Evolutionary conservation across 2,888 invertebrate genomes (phyloP).

Genomic region (Deroplatys truncata): DNA sequence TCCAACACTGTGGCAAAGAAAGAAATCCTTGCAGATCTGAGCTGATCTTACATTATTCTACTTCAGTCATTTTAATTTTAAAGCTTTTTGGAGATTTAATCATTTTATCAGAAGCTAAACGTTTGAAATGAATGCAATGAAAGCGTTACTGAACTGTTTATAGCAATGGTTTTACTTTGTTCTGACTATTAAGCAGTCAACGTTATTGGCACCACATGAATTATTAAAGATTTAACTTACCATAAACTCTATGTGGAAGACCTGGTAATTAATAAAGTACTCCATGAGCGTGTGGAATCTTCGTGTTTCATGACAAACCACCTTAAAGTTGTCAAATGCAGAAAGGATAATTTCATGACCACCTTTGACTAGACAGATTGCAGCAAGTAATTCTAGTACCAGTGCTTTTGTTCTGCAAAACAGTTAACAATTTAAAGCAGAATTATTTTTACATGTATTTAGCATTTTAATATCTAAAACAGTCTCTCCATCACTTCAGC

Average conservation of each 20-base stretch:
- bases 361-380: slow-evolving; percentile 97
- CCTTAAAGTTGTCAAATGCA: slow-evolving; percentile 98
- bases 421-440: not conserved
- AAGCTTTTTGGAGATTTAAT: no score
- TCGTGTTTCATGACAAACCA: slow-evolving; percentile 76
- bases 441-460: not conserved
- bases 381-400: slow-evolving; percentile 93
- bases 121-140: no score
- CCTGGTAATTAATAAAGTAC: slow-evolving; percentile 93
- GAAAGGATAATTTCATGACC: slow-evolving; percentile 97
- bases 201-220: no score
- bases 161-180: no score
- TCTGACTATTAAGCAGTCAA: no score
- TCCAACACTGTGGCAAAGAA: no score
- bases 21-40: no score
- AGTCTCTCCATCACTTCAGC: not conserved
- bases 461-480: not conserved
- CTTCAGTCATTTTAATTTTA: no score
- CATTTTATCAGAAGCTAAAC: no score
- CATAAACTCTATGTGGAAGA: slow-evolving; percentile 98
- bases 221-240: slow-evolving; percentile 49
- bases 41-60: no score
- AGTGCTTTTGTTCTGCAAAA: slow-evolving; percentile 84
- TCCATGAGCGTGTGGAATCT: slow-evolving; percentile 97
- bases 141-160: no score